Evolutionary conservation across 2,113 vertebrate species (phyloP).

Genomic region (Aldabrachelys gigantea): DNA sequence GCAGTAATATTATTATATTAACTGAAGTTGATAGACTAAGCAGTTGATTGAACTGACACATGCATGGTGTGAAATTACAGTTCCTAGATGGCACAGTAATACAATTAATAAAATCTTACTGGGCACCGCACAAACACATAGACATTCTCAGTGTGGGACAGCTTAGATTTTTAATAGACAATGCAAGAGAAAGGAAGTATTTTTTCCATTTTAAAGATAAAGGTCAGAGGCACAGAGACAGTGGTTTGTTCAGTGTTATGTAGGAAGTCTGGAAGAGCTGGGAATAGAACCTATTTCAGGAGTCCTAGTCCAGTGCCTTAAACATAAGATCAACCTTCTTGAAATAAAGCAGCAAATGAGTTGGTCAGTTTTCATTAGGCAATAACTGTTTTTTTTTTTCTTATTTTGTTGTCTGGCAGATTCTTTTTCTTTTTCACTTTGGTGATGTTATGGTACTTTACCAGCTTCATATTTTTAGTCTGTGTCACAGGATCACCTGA

Average conservation of each 20-base stretch:
- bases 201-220: not conserved
- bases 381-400: not conserved
- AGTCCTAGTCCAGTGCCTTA: fast-evolving
- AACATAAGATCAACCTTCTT: not conserved
- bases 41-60: not conserved
- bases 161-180: not conserved
- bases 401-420: not conserved
- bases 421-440: not conserved
- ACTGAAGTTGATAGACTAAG: not conserved
- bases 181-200: not conserved
- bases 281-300: not conserved
- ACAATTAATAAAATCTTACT: not conserved
- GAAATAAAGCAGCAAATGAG: not conserved
- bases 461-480: not conserved
- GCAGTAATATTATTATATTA: not conserved
- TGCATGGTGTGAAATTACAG: too few species aligned
- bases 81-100: not conserved
- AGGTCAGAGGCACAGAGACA: not conserved
- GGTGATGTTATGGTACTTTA: not conserved
- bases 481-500: constrained; percentile 34
- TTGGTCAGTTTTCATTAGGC: not conserved
- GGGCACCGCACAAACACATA: not conserved
- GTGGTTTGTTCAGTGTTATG: not conserved
- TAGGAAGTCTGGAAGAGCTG: not conserved
- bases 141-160: not conserved